Base-by-base conservation (phyloP, 2,113 vertebrate species). In the Cacatua alba region DNA sequence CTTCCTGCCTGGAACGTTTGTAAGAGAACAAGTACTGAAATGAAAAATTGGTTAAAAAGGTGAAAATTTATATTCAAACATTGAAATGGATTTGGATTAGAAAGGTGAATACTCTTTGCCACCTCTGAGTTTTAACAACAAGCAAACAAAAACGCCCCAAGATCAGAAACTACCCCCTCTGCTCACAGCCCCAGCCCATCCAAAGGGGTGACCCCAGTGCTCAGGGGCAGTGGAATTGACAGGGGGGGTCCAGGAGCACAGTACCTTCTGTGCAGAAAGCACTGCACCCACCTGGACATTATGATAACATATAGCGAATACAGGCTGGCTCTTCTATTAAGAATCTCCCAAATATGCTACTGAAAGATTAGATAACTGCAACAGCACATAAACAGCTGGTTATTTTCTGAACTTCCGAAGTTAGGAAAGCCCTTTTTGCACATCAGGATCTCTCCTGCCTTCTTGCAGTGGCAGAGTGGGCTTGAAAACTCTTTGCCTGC, bases 271-370 rank as follows among this genome's bases (percentile, higher is more conserved):
- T 46, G 17, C 71, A 80, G 44, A 68, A 64, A 60, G 20, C n/a
- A 15, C 33, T 35, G 24, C 0, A 5, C 52, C 62, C 20, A 20
- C 18, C 19, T 29, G 10, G 43, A 33, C 0, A 20, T 35, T 46
- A 1, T 37, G 29, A 17, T 81, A 70, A 26, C 2, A 10, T 0
- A 0, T 17, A 59, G 46, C 9, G 44, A 74, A 37, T 12, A 5
- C 19, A 41, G 49, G 21, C 44, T 87, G 48, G 20, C 18, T 82
- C 1, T 1, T 41, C 17, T 24, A 7, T 64, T 69, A 83, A 41
- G 19, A 44, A 9, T 71, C 16, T 89, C 35, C 29, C 26, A 55
- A 44, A 52, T 59, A 60, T 8, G 9, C 39, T 41, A n/a, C 14
- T 64, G n/a, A 85, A 90, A 55, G 17, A 29, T 57, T 17, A 69